These are phyloP conservation scores for Notocelia uddmanniana DNA, from an alignment of 2,888 invertebrate genomes.

Conservation along the genomic window DNA sequence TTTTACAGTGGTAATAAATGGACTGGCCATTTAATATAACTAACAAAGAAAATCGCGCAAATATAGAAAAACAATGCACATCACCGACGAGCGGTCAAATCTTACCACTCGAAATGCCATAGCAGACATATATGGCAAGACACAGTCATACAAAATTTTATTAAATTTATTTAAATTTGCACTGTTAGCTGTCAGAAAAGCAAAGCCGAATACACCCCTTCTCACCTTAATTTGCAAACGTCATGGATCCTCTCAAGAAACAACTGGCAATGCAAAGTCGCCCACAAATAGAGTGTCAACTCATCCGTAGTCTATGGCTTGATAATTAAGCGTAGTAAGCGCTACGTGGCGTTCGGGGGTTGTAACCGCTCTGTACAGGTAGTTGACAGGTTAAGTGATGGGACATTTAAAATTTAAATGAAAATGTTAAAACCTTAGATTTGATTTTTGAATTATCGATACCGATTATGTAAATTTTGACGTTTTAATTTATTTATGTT, in stretches of 20 bases:
- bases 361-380: conserved; percentile 31
- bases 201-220: not conserved
- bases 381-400: conserved; percentile 6
- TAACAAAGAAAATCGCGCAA: no score
- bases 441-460: not conserved
- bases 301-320: conserved; percentile 41
- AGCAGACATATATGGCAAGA: not conserved
- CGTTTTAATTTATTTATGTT: not conserved
- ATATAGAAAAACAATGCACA: no score
- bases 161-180: no score
- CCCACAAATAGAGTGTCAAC: conserved; percentile 41
- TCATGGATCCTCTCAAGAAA: conserved; percentile 18
- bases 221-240: conserved; percentile 13
- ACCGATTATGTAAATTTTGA: not conserved
- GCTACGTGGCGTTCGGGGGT: conserved; percentile 11
- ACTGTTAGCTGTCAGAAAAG: not conserved
- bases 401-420: conserved; percentile 5
- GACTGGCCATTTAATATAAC: no score
- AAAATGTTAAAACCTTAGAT: not conserved
- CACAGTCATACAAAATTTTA: no score
- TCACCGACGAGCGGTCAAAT: no score
- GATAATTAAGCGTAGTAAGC: conserved; percentile 43
- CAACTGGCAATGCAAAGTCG: conserved; percentile 14
- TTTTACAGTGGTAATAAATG: no score
- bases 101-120: not conserved